Evolutionary conservation across 2,888 invertebrate genomes (phyloP), one percentile per base, ranked within the genome.

Genomic region (Xanthia icteritia): DNA sequence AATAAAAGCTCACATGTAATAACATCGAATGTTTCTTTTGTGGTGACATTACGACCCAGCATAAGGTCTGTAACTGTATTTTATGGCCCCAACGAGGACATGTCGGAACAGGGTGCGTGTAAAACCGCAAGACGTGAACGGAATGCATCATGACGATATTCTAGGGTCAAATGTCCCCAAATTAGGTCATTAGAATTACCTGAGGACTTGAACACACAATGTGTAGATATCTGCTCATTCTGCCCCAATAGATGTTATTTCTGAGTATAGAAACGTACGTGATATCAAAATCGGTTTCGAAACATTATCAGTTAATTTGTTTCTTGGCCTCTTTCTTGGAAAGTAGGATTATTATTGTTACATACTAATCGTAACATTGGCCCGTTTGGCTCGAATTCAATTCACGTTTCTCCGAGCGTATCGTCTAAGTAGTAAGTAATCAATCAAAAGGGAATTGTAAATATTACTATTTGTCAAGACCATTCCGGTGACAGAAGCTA

Each of bases 311-410:
- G 61, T 72, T 76, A 71, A 64, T 84, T 68, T 58, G 48, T 45
- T 81, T 78, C 42, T 42, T 81, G 58, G n/a, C 54, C 65, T 85
- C 58, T 65, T 75, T 85, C 65, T 64, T 61, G 60, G 60, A 69
- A 68, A 72, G 48, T 69, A 61, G 39, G 69, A 81, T 74, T 68
- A 68, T 85, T 64, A 82, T 81, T 70, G 61, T 82, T 81, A 65
- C 85, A 58, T 17, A 82, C 82, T 72, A 76, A 85, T 72, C 60
- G 54, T 81, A 81, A 84, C 82, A 84, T 75, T 85, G 85, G 67
- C 70, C 84, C n/a, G 69, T 56, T 81, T 82, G 82, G 82, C 71
- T 56, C 67, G 48, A 42, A 56, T 72, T 82, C 82, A 85, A 75
- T 81, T 54, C 23, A n/a, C 17, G 39, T 84, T 81, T 75, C 75